These are phyloP conservation scores for Malacoraja senta DNA, from an alignment of 2,797 vertebrate genomes.

Conservation along the genomic window DNA sequence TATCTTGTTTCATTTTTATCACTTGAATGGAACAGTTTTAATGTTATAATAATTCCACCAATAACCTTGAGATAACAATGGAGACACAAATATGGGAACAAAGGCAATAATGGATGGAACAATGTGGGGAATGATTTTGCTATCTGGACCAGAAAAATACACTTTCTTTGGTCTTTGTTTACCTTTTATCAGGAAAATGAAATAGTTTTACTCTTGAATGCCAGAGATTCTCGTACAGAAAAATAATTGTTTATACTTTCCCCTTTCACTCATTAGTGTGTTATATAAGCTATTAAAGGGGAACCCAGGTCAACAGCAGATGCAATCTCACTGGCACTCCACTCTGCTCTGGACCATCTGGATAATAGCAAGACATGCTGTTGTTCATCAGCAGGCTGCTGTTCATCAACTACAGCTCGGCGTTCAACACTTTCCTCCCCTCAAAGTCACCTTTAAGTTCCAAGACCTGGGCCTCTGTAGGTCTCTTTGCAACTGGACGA, in stretches of 20 bases:
- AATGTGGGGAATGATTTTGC: background rate
- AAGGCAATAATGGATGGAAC: background rate
- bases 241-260: background rate
- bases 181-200: background rate
- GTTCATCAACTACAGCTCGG: too few relatives aligned
- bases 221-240: background rate
- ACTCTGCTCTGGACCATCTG: too few relatives aligned
- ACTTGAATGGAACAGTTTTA: background rate
- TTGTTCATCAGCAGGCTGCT: too few relatives aligned
- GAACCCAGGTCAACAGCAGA: background rate
- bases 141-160: too few relatives aligned
- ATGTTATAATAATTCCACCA: background rate
- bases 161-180: background rate
- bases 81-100: background rate
- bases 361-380: too few relatives aligned
- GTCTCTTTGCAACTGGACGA: too few relatives aligned
- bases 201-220: background rate
- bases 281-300: background rate
- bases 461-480: too few relatives aligned
- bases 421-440: too few relatives aligned
- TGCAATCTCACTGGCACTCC: too few relatives aligned
- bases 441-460: too few relatives aligned
- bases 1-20: background rate
- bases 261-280: background rate
- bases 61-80: background rate